phyloP scores from a whole-genome alignment of 2,797 vertebrate species.

The Cynopterus sphinx region DNA sequence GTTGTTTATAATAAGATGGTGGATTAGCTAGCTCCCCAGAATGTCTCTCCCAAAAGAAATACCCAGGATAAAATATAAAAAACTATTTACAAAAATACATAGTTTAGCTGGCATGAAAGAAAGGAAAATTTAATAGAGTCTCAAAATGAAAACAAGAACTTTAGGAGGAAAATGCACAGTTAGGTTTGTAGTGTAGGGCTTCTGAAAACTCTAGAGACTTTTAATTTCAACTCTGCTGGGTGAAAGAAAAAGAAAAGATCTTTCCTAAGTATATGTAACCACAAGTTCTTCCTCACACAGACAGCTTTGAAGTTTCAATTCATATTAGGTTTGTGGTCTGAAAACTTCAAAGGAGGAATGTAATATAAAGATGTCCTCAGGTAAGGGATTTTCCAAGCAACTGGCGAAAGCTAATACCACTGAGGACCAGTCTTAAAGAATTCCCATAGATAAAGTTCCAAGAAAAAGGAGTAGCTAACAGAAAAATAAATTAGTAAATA shows the following conservation, averaged over 20 bases:
- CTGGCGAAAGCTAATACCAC: neutral
- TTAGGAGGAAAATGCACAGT: neutral
- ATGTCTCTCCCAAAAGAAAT: neutral
- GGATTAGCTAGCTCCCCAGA: neutral
- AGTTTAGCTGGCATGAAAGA: neutral
- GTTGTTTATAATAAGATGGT: neutral
- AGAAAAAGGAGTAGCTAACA: neutral
- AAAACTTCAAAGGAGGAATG: slow-evolving; percentile 17
- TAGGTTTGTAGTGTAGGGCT: neutral
- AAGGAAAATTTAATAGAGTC: neutral
- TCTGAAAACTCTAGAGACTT: neutral
- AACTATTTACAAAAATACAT: neutral
- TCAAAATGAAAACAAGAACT: neutral
- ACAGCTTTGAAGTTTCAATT: neutral
- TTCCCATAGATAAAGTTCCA: neutral
- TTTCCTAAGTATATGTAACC: neutral
- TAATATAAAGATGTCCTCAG: neutral
- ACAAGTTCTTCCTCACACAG: neutral
- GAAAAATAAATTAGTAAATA: neutral
- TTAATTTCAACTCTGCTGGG: neutral
- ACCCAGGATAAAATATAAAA: neutral
- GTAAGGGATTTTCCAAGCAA: neutral
- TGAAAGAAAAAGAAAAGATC: neutral
- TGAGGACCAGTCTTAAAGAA: neutral
- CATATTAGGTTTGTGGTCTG: neutral